Evolutionary conservation across 2,797 vertebrate genomes (phyloP), one percentile per base, ranked within the genome.

Genomic region (Adelosebastes latens): DNA sequence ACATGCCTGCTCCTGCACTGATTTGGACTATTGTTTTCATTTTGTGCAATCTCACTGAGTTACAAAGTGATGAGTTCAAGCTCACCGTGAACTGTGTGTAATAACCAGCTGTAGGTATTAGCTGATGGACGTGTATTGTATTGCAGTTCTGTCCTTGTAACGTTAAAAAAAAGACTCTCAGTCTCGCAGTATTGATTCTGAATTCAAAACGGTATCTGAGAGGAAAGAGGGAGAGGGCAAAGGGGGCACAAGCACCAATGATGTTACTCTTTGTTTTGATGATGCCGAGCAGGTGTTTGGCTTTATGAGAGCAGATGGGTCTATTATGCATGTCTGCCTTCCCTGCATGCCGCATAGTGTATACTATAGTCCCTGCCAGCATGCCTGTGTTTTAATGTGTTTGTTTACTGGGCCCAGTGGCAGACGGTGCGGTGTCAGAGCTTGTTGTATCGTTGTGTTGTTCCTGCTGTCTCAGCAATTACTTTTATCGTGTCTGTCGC

Each of bases 231-330:
- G 67, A 90, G 70, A 82, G 81, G 82, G 67, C 34, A 53, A 86
- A 81, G 42, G 79, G 18, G 79, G 76, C 75, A 39, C 49, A 63
- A 59, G 63, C 62, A 11, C 80, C 83, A 76, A 69, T 87, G 82
- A 92, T 91, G 89, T 73, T 76, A 80, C 78, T 77, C 79, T 89
- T 75, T 82, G 85, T 89, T 88, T 85, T 87, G 86, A 86, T 88
- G 87, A 88, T 92, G 88, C 80, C 6, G 78, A 87, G 86, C 90
- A 93, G 90, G 90, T 93, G 92, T 91, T 87, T 89, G 86, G 81
- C 84, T 92, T 90, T 84, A 88, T 84, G 80, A 63, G 87, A 90
- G 75, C 93, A 92, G 88, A 91, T 92, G 91, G 91, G 76, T 84
- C 88, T 84, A 89, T 91, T 90, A 91, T 91, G 84, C 84, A 72